Conservation (phyloP, 2,888 invertebrate species). For the Taphrorychus bicolor region DNA sequence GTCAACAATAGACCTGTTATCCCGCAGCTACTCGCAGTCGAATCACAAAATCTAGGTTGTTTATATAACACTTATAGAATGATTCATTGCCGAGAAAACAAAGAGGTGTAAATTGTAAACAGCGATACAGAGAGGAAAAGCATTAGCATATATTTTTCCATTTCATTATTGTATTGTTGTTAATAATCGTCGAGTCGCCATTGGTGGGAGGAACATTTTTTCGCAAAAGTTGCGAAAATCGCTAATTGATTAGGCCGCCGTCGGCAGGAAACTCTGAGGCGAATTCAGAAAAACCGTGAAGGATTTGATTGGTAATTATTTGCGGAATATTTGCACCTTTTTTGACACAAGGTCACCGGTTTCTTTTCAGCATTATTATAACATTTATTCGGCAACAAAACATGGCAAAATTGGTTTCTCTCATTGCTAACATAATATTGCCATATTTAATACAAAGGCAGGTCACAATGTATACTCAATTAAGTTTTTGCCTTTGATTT, state of each 20-base stretch:
- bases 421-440: no score
- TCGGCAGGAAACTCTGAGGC: slow-evolving; percentile 18
- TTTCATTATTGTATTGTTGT: slow-evolving; percentile 22
- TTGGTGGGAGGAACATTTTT: slow-evolving; percentile 12
- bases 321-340: slow-evolving; percentile 14
- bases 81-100: slow-evolving; percentile 32
- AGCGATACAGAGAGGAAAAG: slow-evolving; percentile 22
- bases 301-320: slow-evolving; percentile 20
- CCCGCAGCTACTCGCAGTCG: slow-evolving; percentile 21
- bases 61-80: slow-evolving; percentile 36
- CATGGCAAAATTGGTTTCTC: no score
- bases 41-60: slow-evolving; percentile 35
- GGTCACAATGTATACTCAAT: no score
- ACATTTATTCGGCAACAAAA: slow-evolving; percentile 18
- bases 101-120: slow-evolving; percentile 27
- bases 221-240: slow-evolving; percentile 17
- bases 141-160: slow-evolving; percentile 32
- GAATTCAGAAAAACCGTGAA: slow-evolving; percentile 30
- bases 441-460: no score
- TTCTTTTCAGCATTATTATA: slow-evolving; percentile 5
- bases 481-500: no score
- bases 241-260: slow-evolving; percentile 18
- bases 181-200: slow-evolving; percentile 23
- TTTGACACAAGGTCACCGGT: slow-evolving; percentile 23
- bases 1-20: slow-evolving; percentile 29